A percentile compares a stretch with the other conserved stretches of the same genome.
Conservation (phyloP, 1,140 invertebrate genomes). For the Apocrypta bakeri region DNA sequence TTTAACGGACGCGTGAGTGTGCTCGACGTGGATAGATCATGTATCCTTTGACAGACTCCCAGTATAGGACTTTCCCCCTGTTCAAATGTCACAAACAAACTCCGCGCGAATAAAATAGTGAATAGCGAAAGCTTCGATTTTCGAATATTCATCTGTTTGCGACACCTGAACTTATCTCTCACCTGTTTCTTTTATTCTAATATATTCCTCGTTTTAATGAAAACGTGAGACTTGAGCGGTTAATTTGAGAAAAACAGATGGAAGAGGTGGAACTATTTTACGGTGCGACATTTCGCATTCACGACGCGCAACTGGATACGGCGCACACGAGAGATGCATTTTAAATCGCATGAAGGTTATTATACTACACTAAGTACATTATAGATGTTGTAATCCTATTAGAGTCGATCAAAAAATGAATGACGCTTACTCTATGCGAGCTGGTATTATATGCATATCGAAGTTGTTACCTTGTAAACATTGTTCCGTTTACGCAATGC, state of each 20-base stretch:
- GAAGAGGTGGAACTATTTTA: neutral
- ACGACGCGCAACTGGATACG: slow-evolving; percentile 11
- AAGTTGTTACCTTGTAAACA: neutral
- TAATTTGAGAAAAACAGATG: neutral
- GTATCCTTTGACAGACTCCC: neutral
- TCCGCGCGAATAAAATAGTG: neutral
- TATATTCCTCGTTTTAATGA: no score
- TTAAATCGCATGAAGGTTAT: slow-evolving; percentile 38
- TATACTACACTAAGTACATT: slow-evolving; percentile 40
- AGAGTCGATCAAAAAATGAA: slow-evolving; percentile 35
- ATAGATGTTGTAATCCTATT: slow-evolving; percentile 35
- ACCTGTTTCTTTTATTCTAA: no score
- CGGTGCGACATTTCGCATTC: slow-evolving; percentile 23
- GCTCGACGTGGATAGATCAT: neutral
- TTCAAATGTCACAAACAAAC: neutral
- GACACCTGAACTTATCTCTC: no score
- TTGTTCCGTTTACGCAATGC: neutral
- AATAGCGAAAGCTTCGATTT: no score
- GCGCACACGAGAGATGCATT: slow-evolving; percentile 17
- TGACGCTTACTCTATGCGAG: neutral
- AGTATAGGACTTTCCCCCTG: neutral
- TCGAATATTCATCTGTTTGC: no score
- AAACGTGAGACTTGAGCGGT: no score
- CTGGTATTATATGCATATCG: neutral
- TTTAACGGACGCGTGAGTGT: neutral